Percentiles rank a stretch among this genome's conserved stretches.
These are phyloP conservation scores for Syngnathoides biaculeatus DNA, from an alignment of 2,113 vertebrate species.

Conservation along the genomic window DNA sequence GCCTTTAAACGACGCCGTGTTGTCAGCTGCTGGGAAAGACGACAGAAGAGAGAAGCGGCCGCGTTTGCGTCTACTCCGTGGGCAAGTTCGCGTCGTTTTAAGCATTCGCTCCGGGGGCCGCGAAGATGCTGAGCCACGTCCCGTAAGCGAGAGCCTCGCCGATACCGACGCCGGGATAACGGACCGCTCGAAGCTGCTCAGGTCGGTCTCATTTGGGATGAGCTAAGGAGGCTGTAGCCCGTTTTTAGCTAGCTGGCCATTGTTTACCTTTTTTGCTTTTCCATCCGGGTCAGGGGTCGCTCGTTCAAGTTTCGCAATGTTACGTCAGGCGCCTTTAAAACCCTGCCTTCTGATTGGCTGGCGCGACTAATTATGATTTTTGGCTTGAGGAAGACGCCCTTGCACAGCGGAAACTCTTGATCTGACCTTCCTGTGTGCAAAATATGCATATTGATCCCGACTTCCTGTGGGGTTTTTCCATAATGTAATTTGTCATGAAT, in stretches of 20 bases:
- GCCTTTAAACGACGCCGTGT: constrained; percentile 43
- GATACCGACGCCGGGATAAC: neutral
- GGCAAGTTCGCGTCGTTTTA: neutral
- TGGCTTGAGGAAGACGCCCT: neutral
- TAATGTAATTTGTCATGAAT: too few species aligned
- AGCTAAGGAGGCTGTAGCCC: neutral
- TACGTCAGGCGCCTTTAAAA: neutral
- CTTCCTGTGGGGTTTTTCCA: too few species aligned
- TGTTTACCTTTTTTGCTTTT: neutral
- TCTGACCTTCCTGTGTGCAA: too few species aligned
- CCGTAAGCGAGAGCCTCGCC: neutral
- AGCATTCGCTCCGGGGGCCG: neutral
- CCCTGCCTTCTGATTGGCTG: neutral
- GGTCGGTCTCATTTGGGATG: neutral
- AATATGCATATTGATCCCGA: too few species aligned
- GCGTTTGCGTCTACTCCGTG: neutral
- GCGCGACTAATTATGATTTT: neutral
- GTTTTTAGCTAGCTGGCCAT: neutral
- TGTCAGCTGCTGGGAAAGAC: constrained; percentile 61
- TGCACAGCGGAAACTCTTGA: too few species aligned
- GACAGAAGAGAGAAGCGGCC: constrained; percentile 39
- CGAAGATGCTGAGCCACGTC: too few species aligned
- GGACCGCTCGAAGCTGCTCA: neutral
- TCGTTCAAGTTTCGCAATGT: neutral
- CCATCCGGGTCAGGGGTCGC: neutral